Base-by-base conservation (phyloP, 92 coral and sea anemone species). In the Phymanthus crucifer region DNA sequence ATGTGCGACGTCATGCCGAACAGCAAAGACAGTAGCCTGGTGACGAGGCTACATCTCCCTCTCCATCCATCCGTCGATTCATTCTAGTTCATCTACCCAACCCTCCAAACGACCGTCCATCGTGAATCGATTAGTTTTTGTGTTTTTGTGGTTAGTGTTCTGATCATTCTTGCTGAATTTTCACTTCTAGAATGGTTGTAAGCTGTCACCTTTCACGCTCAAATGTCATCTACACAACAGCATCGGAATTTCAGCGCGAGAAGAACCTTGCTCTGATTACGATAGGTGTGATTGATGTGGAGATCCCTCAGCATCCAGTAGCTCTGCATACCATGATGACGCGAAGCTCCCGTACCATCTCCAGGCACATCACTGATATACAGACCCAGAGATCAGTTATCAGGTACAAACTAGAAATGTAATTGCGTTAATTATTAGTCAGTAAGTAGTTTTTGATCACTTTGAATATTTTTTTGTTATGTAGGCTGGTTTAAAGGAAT, bases 261-360 rank as follows among this genome's bases (percentile, higher is more conserved):
- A 87, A 83, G 83, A 92, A 89, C 76, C 87, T 90, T 76, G 90
- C 92, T 18, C 77, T 96, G 36, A 78, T 96, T 66, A 91, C 99
- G 32, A 79, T 96, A 64, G 99, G 99, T 17, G 76, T 93, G 66
- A 86, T 96, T 48, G 98, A 93, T 71, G 89, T 96, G 11, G 99
- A 96, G 40, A 96, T 96, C 38, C 99, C 99, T 2, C 99, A 96
- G 67, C 99, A 96, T 46, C 99, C 99, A 23, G 99, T 96, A 36
- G 99, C 99, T 32, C 90, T 96, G 57, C 99, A 96, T 75, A 94
- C 98, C 1, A 96, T 96, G 99, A 96, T 96, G 99, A 96, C 99
- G 12, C 92, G 98, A 68, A 96, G 99, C 68, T 96, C 99, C 31
- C 97, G 97, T 43, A 84, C 98, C 26, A 87, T 96, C 72, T 96